phyloP scores from a whole-genome alignment of 2,113 vertebrate species.

The Urocolius indicus region DNA sequence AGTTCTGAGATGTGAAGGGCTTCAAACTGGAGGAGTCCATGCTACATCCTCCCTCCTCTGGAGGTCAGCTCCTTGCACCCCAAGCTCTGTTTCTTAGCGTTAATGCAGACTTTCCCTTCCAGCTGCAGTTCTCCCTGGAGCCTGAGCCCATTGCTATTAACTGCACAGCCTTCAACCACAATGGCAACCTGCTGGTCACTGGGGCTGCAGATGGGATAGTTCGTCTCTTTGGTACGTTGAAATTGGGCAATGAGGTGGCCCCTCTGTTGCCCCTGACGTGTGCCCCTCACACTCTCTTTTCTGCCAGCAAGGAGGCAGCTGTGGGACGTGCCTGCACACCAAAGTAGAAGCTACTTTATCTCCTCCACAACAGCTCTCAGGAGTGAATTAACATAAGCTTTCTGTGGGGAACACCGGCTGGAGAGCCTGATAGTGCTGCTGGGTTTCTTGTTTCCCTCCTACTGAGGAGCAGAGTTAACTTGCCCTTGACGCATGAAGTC shows the following conservation, averaged over 20 bases:
- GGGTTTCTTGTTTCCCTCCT: neutral
- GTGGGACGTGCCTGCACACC: neutral
- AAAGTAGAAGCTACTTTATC: neutral
- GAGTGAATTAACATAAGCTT: neutral
- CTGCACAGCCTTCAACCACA: constrained; percentile 97
- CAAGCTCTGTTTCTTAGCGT: neutral
- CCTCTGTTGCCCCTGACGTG: neutral
- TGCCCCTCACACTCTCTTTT: neutral
- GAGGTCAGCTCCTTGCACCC: neutral
- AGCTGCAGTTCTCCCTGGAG: constrained; percentile 94
- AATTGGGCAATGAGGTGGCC: neutral
- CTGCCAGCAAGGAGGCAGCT: neutral
- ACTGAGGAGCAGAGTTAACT: neutral
- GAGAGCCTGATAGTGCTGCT: neutral
- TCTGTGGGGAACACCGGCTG: neutral
- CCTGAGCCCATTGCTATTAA: constrained; percentile 93
- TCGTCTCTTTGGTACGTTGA: constrained; percentile 88
- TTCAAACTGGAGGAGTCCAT: neutral
- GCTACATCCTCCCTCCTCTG: neutral
- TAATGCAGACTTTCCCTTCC: constrained; percentile 4
- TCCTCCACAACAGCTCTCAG: neutral
- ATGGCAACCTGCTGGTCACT: constrained; percentile 94
- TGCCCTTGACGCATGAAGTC: neutral
- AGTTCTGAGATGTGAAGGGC: neutral
- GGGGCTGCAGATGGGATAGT: constrained; percentile 94